Evolutionary conservation across 23 tunicate genomes (phyloP), one percentile per base, ranked within the genome.

Genomic region (Trididemnum clinides): DNA sequence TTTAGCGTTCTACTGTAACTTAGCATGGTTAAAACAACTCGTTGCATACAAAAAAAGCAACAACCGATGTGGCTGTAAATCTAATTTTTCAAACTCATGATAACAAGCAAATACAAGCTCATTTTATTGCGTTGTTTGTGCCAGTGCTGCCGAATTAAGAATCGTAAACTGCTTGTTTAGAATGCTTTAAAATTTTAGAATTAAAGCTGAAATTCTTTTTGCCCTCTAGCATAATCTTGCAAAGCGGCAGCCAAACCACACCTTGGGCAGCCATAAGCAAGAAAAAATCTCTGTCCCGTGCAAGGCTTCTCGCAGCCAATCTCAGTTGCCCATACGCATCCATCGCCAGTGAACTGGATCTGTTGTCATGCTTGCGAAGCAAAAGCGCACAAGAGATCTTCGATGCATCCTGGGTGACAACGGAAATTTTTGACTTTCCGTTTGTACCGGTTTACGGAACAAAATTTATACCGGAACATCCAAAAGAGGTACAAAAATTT

Each of bases 391-490:
- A 57, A 23, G 95, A 90, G 0, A 38, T 88, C 2, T 88, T 82
- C 65, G 50, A 57, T 22, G 77, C 57, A 29, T 82, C 92, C 5
- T 88, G 92, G 92, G 44, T 88, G 4, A 82, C 87, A 2, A 2
- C 86, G 33, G 92, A 90, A 33, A 86, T 86, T 5, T 90, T 90
- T 78, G 95, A 90, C 26, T 90, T 90, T 72, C 87, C 95, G 0
- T 90, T 90, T 72, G 95, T 90, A 33, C 95, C 95, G 0, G 90
- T 90, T 30, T 54, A 71, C 32, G 90, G 95, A 30, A 86, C 89
- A 6, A 27, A 34, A 25, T 78, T 78, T 72, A 44, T 90, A 19
- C 95, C 95, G 2, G 73, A 78, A 49, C 66, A 80, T 50, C 90
- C 95, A 3, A 64, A 64, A 20, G 80, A 86, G 87, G 87, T 83